phyloP scores from a whole-genome alignment of 2,888 invertebrate genomes.

The Amitus sp. region DNA sequence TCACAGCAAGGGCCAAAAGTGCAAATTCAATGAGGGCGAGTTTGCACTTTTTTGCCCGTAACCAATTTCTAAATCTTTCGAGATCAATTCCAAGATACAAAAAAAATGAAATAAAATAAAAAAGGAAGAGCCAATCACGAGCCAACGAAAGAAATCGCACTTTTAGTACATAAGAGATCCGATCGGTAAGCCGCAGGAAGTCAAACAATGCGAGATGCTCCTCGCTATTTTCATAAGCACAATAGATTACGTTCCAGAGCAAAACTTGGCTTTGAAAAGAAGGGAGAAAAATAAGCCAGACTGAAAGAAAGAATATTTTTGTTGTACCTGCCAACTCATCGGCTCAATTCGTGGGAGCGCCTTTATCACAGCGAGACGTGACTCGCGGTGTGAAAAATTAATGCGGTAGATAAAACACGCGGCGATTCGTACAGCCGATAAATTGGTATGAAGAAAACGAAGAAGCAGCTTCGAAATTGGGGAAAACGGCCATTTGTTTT shows the following conservation, averaged over 20 bases:
- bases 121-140: background rate
- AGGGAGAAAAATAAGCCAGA: slow-evolving; percentile 30
- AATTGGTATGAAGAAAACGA: no score
- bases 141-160: no score
- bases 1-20: no score
- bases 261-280: slow-evolving; percentile 42
- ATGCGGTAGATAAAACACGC: no score
- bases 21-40: no score
- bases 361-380: slow-evolving; percentile 52
- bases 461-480: no score
- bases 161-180: no score
- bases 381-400: slow-evolving; percentile 44
- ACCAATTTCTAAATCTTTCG: no score
- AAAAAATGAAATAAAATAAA: background rate
- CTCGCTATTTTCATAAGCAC: slow-evolving; percentile 27
- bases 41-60: no score
- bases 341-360: slow-evolving; percentile 54
- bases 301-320: slow-evolving; percentile 54
- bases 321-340: slow-evolving; percentile 60
- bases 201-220: slow-evolving; percentile 26
- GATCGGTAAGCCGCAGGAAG: slow-evolving; percentile 14
- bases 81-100: slow-evolving; percentile 4
- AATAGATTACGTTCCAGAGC: slow-evolving; percentile 37
- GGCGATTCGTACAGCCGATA: no score
- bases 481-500: background rate